phyloP scores from a whole-genome alignment of 23 tunicate genomes.

The Halocynthia roretzi region DNA sequence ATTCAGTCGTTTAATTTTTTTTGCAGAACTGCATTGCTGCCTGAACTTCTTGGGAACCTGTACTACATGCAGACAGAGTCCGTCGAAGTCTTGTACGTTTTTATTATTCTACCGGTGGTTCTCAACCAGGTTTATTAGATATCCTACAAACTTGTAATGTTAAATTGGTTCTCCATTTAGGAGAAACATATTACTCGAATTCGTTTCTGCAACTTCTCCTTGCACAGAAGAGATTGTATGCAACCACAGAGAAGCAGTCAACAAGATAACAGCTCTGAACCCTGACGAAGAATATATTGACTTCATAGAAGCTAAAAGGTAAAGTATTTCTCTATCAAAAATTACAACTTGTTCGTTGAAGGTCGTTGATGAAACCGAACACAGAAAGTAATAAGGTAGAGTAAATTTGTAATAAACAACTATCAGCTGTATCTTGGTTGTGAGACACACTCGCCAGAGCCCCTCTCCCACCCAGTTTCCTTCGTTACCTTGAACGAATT shows the following conservation, averaged over 20 bases:
- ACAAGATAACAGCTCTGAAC: slow-evolving; percentile 16
- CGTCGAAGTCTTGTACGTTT: slow-evolving; percentile 35
- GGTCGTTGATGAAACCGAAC: not conserved
- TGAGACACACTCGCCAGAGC: no score
- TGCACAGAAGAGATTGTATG: slow-evolving; percentile 49
- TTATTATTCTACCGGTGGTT: not conserved
- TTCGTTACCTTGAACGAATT: no score
- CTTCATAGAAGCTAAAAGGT: slow-evolving; percentile 33
- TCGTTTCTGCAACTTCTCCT: slow-evolving; percentile 44
- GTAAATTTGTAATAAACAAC: no score
- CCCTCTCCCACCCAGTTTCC: no score
- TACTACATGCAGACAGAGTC: slow-evolving; percentile 32
- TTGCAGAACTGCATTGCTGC: slow-evolving; percentile 24
- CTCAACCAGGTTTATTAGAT: no score
- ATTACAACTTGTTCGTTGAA: slow-evolving; percentile 3
- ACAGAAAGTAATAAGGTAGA: no score
- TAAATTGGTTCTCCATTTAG: slow-evolving; percentile 15
- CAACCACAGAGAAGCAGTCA: slow-evolving; percentile 52
- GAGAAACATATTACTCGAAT: slow-evolving; percentile 43
- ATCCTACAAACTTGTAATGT: not conserved
- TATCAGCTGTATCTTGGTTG: no score
- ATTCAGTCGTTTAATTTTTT: not conserved
- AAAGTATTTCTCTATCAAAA: not conserved
- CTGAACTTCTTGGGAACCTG: slow-evolving; percentile 28
- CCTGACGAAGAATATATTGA: slow-evolving; percentile 11